phyloP scores from a whole-genome alignment of 2,113 vertebrate genomes.

The Phaethornis superciliosus region DNA sequence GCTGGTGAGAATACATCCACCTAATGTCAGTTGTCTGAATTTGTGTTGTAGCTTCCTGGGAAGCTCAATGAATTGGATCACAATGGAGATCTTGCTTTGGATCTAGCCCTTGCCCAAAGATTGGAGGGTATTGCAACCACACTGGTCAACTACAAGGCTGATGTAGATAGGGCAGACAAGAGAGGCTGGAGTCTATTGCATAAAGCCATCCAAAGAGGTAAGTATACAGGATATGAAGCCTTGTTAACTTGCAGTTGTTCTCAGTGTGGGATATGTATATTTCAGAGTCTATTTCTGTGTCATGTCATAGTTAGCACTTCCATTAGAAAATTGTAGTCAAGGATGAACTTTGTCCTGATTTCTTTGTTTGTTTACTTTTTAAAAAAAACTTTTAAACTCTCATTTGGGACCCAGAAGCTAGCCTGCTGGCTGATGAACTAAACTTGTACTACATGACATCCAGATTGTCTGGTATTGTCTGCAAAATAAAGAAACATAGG shows the following conservation, averaged over 20 bases:
- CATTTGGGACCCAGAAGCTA: neutral
- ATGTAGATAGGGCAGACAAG: conserved; percentile 94
- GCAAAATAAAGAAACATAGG: neutral
- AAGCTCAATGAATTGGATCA: conserved; percentile 95
- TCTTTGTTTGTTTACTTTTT: neutral
- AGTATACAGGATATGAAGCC: neutral
- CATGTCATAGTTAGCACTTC: neutral
- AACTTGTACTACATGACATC: neutral
- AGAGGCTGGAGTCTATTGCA: conserved; percentile 95
- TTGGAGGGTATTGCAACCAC: conserved; percentile 95
- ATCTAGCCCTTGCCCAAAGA: conserved; percentile 88
- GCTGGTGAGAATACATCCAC: neutral
- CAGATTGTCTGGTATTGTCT: neutral
- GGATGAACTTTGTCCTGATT: neutral
- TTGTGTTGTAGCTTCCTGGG: conserved; percentile 81
- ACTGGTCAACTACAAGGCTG: conserved; percentile 91
- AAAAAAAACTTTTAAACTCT: neutral
- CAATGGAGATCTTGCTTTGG: conserved; percentile 93
- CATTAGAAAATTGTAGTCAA: neutral
- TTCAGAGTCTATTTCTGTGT: neutral
- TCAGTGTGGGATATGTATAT: neutral
- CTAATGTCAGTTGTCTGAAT: neutral
- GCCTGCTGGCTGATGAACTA: neutral
- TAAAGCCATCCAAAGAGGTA: conserved; percentile 97
- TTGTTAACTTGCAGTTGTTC: neutral